phyloP scores from a whole-genome alignment of 2,797 vertebrate genomes.

The Spinibarbus caldwelli region DNA sequence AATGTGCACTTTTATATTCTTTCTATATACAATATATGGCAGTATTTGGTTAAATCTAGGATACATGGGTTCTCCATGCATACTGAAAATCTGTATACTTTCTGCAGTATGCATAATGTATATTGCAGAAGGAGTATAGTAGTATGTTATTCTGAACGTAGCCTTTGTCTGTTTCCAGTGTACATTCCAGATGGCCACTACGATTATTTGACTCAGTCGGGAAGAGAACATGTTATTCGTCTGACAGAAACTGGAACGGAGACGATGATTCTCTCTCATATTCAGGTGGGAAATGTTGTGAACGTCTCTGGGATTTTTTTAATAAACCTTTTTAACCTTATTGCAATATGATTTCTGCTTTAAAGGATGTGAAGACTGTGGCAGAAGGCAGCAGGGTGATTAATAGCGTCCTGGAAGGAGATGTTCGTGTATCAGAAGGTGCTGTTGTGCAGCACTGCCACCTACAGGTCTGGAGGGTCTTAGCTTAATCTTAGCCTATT shows the following conservation, averaged over 20 bases:
- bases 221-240: constrained; percentile 81
- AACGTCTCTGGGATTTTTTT: background rate
- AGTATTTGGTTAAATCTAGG: background rate
- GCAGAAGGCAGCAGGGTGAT: constrained; percentile 77
- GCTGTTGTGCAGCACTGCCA: constrained; percentile 90
- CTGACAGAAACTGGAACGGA: constrained; percentile 71
- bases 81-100: background rate
- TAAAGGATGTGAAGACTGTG: constrained; percentile 75
- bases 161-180: constrained; percentile 67
- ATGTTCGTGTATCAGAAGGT: constrained; percentile 74
- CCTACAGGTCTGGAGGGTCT: constrained; percentile 80
- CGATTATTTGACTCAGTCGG: constrained; percentile 85
- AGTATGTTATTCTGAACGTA: background rate
- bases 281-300: constrained; percentile 79
- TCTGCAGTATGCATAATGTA: background rate
- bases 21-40: background rate
- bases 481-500: background rate
- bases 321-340: background rate
- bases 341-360: background rate
- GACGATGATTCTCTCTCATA: constrained; percentile 80
- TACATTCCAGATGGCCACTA: constrained; percentile 82
- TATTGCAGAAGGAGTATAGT: background rate
- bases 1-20: background rate
- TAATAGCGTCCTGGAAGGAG: constrained; percentile 87
- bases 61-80: background rate